Evolutionary conservation across 1,140 invertebrate genomes (phyloP).

Genomic region (Daktulosphaira vitifoliae): DNA sequence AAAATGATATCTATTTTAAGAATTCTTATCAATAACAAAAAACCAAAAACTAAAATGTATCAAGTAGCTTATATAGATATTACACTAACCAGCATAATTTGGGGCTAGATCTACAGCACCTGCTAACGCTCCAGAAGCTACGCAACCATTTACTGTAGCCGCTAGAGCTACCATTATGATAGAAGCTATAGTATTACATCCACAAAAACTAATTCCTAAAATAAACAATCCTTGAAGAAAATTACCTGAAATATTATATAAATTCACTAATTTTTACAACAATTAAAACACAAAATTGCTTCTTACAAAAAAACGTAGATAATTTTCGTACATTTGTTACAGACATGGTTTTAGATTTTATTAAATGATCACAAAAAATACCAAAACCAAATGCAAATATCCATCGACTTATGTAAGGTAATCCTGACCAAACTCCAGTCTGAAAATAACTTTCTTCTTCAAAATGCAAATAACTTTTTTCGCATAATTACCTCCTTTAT

Average conservation of each 20-base stretch:
- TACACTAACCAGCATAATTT: conserved; percentile 53
- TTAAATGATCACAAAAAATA: conserved; percentile 8
- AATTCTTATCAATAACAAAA: too few relatives aligned
- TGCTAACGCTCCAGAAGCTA: conserved; percentile 55
- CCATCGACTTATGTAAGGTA: conserved; percentile 58
- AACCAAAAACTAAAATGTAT: too few relatives aligned
- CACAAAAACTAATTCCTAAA: conserved; percentile 52
- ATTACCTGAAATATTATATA: conserved; percentile 3
- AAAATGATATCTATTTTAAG: too few relatives aligned
- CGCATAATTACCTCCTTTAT: conserved; percentile 33
- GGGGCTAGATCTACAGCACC: conserved; percentile 57
- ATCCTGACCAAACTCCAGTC: conserved; percentile 56
- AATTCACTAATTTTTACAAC: background rate
- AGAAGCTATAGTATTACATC: conserved; percentile 52
- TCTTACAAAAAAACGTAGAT: conserved; percentile 23
- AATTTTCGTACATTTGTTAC: conserved; percentile 22
- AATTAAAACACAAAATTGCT: background rate
- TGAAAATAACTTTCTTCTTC: conserved; percentile 41
- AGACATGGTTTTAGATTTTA: conserved; percentile 7
- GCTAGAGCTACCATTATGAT: conserved; percentile 54
- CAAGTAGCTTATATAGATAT: too few relatives aligned
- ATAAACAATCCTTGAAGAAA: conserved; percentile 42
- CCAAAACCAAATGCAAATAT: conserved; percentile 47
- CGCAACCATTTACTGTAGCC: conserved; percentile 53
- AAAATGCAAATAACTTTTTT: background rate